Evolutionary conservation across 2,797 vertebrate species (phyloP).

Genomic region (Notolabrus celidotus): DNA sequence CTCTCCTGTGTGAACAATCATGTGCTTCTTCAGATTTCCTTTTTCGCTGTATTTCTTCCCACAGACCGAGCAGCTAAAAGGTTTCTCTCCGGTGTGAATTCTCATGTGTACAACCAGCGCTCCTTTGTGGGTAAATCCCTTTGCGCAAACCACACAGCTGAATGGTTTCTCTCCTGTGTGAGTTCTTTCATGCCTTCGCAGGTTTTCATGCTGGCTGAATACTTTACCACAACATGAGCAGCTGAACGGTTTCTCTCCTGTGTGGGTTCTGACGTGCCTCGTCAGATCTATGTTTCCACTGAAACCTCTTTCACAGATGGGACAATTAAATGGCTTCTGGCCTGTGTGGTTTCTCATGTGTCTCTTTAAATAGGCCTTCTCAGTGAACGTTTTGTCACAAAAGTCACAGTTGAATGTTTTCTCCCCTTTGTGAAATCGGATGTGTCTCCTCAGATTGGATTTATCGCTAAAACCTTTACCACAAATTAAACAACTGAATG

Average conservation of each 20-base stretch:
- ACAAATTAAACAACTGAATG: conserved; percentile 4
- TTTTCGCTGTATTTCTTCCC: too few relatives aligned
- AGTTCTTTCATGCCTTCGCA: conserved; percentile 6
- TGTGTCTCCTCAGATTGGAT: conserved; percentile 1
- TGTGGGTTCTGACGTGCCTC: not conserved
- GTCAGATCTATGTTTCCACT: not conserved
- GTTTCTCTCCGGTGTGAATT: conserved; percentile 17
- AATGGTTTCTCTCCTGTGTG: conserved; percentile 8
- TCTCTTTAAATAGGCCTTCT: too few relatives aligned
- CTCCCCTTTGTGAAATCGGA: conserved; percentile 2
- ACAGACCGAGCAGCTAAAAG: conserved; percentile 6
- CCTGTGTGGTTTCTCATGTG: too few relatives aligned
- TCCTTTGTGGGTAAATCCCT: not conserved
- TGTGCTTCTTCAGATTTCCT: too few relatives aligned
- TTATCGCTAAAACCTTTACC: conserved; percentile 8
- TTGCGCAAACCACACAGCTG: not conserved
- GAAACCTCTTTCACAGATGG: too few relatives aligned
- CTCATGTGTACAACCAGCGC: conserved; percentile 6
- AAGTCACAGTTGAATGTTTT: not conserved
- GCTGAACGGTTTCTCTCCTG: not conserved
- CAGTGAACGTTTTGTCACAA: not conserved
- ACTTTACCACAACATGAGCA: not conserved
- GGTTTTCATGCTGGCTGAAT: conserved; percentile 11
- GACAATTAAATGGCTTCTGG: too few relatives aligned
- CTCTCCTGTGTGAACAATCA: not conserved